Base-by-base conservation (phyloP, 37 sponge, comb jelly and placozoan genomes). In the Cladorhizidae sp. region DNA sequence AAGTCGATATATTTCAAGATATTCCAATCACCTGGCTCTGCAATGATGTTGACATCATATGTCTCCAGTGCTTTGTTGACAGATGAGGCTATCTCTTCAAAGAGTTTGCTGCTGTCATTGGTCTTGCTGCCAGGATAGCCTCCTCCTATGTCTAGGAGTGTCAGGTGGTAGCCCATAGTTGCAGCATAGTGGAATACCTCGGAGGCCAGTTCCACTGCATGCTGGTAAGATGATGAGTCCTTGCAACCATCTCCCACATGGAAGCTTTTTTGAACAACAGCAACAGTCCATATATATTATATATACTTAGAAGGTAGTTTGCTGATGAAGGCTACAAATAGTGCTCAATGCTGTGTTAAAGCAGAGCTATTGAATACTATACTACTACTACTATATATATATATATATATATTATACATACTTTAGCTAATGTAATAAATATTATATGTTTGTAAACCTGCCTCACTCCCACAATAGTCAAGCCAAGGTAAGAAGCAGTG, bases 81-180 rank as follows among this genome's bases (percentile, higher is more conserved):
- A 52, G 74, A 67, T 2, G 5, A 37, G 8, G 78, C 37, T 56
- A 77, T 62, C 61, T 74, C 31, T 20, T 38, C 0, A 71, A 86
- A 91, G 41, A 82, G 79, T 22, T 41, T 74, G 7, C 43, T 38
- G 22, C 35, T 75, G 2, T 43, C 54, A 1, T 86, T 74, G 12
- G 33, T 67, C 28, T 51, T 64, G 39, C 50, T 38, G 29, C 90
- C 95, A 26, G 95, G 95, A 67, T 87, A 97, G 0, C 97, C 97
- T 20, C 97, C 97, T 40, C 97, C 97, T 59, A 97, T 94, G 80
- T 97, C 95, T 28, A 97, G 76, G 18, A 97, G 67, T 1, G 73
- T 83, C 43, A 94, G 88, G 18, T 83, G 36, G 45, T 64, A 93
- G 64, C 88, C 94, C 26, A 90, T 18, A 45, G 33, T 37, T 23